Conservation (phyloP, 2,113 vertebrate genomes). For the Piprites chloris region DNA sequence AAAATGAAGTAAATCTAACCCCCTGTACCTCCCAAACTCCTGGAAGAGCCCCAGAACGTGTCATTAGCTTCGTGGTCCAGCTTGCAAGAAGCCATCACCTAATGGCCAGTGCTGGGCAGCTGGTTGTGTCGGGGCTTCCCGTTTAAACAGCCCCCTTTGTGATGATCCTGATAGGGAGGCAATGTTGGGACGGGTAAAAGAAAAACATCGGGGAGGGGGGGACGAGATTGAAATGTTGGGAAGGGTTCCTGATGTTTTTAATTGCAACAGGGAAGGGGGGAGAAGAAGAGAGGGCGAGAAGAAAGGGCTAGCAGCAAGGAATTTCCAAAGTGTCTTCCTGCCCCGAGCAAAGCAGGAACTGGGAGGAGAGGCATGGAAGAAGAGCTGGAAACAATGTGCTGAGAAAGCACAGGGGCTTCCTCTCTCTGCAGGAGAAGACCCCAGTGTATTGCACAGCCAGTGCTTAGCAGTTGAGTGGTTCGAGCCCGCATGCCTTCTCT, state of each 20-base stretch:
- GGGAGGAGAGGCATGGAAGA: slow-evolving; percentile 82
- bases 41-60: not conserved
- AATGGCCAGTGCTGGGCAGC: not conserved
- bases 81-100: not conserved
- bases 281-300: slow-evolving; percentile 34
- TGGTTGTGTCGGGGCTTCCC: not conserved
- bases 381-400: slow-evolving; percentile 82
- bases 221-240: not conserved
- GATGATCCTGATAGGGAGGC: not conserved
- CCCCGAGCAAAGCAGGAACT: slow-evolving; percentile 81
- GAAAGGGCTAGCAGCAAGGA: slow-evolving; percentile 89
- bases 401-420: slow-evolving; percentile 73
- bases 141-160: not conserved
- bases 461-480: slow-evolving; percentile 76
- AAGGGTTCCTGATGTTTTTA: not conserved
- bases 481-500: slow-evolving; percentile 89
- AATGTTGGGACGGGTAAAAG: not conserved
- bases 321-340: slow-evolving; percentile 85
- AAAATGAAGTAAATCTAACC: slow-evolving; percentile 30
- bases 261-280: slow-evolving; percentile 28
- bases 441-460: slow-evolving; percentile 72
- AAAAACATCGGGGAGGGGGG: accelerated
- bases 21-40: not conserved
- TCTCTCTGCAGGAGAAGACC: slow-evolving; percentile 80
- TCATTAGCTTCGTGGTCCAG: not conserved